These are phyloP conservation scores for Pygoscelis adeliae DNA, from an alignment of 2,113 vertebrate species.

Conservation along the genomic window DNA sequence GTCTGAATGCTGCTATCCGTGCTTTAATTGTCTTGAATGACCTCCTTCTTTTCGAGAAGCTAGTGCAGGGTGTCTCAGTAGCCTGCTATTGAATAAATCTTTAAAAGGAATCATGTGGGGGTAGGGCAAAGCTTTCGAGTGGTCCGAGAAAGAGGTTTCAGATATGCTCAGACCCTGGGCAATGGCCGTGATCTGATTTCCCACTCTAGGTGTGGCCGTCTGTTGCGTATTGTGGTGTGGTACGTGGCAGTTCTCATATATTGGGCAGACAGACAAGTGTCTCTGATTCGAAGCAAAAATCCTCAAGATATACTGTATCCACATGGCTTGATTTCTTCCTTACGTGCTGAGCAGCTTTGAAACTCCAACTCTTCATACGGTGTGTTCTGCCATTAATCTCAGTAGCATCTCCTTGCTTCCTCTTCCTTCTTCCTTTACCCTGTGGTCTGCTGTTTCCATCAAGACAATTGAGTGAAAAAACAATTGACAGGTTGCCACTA, in stretches of 20 bases:
- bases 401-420: not conserved
- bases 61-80: not conserved
- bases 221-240: not conserved
- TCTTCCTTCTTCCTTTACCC: not conserved
- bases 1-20: not conserved
- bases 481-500: not conserved
- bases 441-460: not conserved
- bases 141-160: not conserved
- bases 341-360: not conserved
- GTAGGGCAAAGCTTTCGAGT: not conserved
- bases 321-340: not conserved
- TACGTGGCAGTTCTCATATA: not conserved
- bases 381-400: not conserved
- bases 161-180: not conserved
- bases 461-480: not conserved
- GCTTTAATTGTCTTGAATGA: constrained; percentile 25
- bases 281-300: not conserved
- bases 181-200: fast-evolving
- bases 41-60: constrained; percentile 9
- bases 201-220: not conserved
- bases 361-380: not conserved
- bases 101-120: not conserved
- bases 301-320: not conserved
- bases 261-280: not conserved
- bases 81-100: not conserved